Percentiles rank a stretch among this genome's conserved stretches.
Evolutionary conservation across 2,888 invertebrate genomes (phyloP).

Genomic region (Melinaea marsaeus): DNA sequence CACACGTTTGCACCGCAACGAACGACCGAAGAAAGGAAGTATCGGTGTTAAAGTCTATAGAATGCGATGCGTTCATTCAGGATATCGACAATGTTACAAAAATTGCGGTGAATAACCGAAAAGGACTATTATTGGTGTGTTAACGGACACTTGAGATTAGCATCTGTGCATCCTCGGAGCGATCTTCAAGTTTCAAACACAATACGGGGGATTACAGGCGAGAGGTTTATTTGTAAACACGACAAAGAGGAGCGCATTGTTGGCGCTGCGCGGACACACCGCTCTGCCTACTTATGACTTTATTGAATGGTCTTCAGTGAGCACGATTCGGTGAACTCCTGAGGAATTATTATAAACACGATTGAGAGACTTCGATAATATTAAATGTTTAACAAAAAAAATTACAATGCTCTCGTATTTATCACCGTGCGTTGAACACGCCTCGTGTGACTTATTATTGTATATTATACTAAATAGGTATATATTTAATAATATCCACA

Average conservation of each 20-base stretch:
- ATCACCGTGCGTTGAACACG: neutral
- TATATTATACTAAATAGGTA: too few relatives aligned
- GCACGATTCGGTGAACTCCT: conserved; percentile 68
- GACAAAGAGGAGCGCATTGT: conserved; percentile 66
- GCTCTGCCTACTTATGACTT: conserved; percentile 60
- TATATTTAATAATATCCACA: too few relatives aligned
- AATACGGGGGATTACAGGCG: conserved; percentile 69
- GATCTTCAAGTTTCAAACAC: conserved; percentile 69
- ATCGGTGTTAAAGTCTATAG: conserved; percentile 54
- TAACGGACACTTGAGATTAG: conserved; percentile 78
- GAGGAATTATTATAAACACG: conserved; percentile 48
- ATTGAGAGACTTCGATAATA: conserved; percentile 39
- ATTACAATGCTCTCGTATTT: conserved; percentile 19
- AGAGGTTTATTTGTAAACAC: conserved; percentile 77
- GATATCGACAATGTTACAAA: conserved; percentile 48
- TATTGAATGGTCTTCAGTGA: conserved; percentile 64
- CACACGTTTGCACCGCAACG: conserved; percentile 16
- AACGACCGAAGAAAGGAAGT: conserved; percentile 52
- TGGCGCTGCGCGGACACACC: conserved; percentile 56
- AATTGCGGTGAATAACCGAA: conserved; percentile 63
- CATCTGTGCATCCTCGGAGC: conserved; percentile 67
- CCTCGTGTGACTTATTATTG: too few relatives aligned
- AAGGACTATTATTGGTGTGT: conserved; percentile 70
- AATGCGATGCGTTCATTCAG: conserved; percentile 57
- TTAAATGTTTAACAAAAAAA: conserved; percentile 38